These are phyloP conservation scores for Turritopsis rubra DNA, from an alignment of 30 jellyfish, hydroid and myxozoan genomes.

Conservation along the genomic window DNA sequence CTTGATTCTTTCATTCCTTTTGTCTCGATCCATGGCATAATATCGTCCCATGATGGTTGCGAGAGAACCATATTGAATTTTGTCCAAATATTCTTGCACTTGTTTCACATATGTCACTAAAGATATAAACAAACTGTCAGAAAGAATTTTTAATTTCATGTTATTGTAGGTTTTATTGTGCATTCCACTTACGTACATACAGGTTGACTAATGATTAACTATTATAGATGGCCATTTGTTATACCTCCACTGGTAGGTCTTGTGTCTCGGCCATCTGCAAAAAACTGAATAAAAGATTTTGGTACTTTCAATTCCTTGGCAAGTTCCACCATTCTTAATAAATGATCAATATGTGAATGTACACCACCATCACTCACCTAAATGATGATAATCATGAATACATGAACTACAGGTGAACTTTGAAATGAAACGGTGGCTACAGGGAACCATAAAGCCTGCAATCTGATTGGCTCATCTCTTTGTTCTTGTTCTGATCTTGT, in stretches of 20 bases:
- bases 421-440: neutral
- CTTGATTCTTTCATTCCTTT: conserved; percentile 83
- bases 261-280: conserved; percentile 98
- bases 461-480: neutral
- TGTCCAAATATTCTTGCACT: conserved; percentile 57
- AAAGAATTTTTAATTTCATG: neutral
- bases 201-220: neutral
- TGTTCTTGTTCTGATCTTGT: neutral
- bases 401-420: neutral
- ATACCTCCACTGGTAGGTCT: conserved; percentile 98
- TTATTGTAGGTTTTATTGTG: neutral
- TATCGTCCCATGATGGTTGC: conserved; percentile 90
- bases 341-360: conserved; percentile 95
- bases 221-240: neutral
- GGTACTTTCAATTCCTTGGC: conserved; percentile 75
- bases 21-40: conserved; percentile 99
- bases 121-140: neutral
- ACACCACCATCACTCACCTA: conserved; percentile 99
- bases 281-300: conserved; percentile 74
- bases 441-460: neutral
- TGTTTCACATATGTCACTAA: conserved; percentile 81
- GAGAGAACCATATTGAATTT: conserved; percentile 67
- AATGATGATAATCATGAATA: neutral
- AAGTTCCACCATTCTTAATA: conserved; percentile 77
- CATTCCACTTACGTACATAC: neutral